Conservation (phyloP, 2,113 vertebrate species). For the Polypterus bichir region DNA sequence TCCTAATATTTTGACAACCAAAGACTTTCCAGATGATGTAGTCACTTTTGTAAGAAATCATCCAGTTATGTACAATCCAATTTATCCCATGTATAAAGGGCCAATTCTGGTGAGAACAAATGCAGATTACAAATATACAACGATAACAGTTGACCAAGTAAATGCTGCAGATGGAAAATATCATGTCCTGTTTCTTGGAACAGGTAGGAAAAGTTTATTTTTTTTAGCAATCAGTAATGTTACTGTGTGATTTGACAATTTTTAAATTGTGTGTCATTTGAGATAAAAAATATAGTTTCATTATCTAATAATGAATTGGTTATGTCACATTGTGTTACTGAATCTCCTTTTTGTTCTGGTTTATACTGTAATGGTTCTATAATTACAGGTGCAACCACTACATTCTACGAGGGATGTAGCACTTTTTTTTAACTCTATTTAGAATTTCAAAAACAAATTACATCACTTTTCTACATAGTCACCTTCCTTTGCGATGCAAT, state of each 20-base stretch:
- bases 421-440: no score
- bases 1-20: conserved; percentile 77
- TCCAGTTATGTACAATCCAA: conserved; percentile 89
- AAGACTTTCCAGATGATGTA: conserved; percentile 93
- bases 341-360: no score
- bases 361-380: no score
- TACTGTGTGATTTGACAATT: neutral
- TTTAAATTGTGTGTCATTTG: no score
- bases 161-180: conserved; percentile 82
- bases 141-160: conserved; percentile 85
- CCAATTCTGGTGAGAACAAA: conserved; percentile 83
- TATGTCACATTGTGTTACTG: no score
- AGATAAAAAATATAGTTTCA: no score
- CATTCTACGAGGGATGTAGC: no score
- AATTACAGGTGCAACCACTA: no score
- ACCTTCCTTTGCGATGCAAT: no score
- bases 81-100: conserved; percentile 76
- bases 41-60: conserved; percentile 93
- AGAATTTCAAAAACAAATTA: no score
- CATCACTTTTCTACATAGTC: no score
- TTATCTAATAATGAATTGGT: no score
- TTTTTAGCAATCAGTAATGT: neutral
- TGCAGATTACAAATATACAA: conserved; percentile 82
- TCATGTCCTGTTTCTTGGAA: conserved; percentile 88
- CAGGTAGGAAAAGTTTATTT: conserved; percentile 48